Evolutionary conservation across 2,113 vertebrate genomes (phyloP).

Genomic region (Syngnathoides biaculeatus): DNA sequence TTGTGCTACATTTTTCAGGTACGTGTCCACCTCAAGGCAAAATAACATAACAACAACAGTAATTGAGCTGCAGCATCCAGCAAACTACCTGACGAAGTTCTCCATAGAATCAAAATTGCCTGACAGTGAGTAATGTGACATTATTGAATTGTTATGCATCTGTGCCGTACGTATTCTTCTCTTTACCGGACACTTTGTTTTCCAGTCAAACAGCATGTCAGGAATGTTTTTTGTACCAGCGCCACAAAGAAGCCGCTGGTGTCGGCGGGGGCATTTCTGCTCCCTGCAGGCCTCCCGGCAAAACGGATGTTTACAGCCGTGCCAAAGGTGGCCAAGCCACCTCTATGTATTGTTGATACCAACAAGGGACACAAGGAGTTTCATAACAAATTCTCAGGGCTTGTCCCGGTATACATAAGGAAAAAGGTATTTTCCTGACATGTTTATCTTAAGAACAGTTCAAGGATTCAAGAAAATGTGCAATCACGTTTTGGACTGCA

Average conservation of each 20-base stretch:
- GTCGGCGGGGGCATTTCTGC: not conserved
- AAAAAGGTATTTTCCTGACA: conserved; percentile 5
- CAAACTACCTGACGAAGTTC: conserved; percentile 82
- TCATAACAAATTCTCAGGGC: not conserved
- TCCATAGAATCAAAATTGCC: conserved; percentile 78
- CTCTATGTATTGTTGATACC: not conserved
- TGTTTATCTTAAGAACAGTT: not conserved
- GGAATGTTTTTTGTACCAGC: conserved; percentile 3
- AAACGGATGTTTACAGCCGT: not conserved
- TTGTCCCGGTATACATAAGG: conserved; percentile 1
- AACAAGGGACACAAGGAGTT: conserved; percentile 7
- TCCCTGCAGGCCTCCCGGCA: not conserved
- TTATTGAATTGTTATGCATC: not conserved
- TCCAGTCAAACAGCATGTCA: conserved; percentile 1
- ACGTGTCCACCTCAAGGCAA: conserved; percentile 74
- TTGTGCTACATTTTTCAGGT: conserved; percentile 65
- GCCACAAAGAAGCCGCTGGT: not conserved
- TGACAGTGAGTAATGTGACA: conserved; percentile 71
- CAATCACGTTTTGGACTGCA: not conserved
- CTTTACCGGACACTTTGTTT: not conserved
- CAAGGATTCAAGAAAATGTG: not conserved
- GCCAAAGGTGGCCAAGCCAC: not conserved
- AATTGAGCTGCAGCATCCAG: conserved; percentile 78
- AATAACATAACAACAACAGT: conserved; percentile 86
- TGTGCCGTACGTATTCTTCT: not conserved